phyloP scores from a whole-genome alignment of 92 coral and sea anemone genomes.

The Porites evermanni region DNA sequence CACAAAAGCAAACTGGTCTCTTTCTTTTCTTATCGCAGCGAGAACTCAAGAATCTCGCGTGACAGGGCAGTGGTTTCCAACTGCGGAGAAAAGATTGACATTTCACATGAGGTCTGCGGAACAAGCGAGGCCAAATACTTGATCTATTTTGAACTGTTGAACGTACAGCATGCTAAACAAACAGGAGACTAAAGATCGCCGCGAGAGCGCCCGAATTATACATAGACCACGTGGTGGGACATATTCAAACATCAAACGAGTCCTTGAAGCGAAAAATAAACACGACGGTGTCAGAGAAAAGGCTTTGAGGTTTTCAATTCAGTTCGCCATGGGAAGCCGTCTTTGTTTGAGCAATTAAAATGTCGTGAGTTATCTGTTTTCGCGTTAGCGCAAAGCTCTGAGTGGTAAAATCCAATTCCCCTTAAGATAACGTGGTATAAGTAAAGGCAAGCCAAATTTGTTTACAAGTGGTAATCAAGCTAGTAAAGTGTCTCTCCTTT shows the following conservation, averaged over 20 bases:
- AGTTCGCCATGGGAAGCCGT: conserved; percentile 27
- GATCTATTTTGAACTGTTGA: conserved; percentile 1
- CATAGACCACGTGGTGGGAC: conserved; percentile 59
- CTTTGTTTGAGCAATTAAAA: conserved; percentile 28
- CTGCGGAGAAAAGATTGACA: conserved; percentile 29
- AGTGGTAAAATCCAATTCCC: conserved; percentile 18
- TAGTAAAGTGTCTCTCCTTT: conserved; percentile 36
- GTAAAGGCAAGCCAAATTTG: conserved; percentile 69
- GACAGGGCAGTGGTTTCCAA: conserved; percentile 28
- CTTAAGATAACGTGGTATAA: conserved; percentile 13
- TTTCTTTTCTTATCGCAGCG: conserved; percentile 38
- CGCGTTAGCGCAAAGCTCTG: background rate
- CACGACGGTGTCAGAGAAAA: conserved; percentile 50
- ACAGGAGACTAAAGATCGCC: background rate
- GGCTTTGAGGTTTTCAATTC: conserved; percentile 6
- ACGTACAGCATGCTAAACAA: conserved; percentile 1
- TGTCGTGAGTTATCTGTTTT: conserved; percentile 6
- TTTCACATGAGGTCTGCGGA: conserved; percentile 14
- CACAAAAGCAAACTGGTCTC: conserved; percentile 49
- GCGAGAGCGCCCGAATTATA: conserved; percentile 54
- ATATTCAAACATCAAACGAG: conserved; percentile 63
- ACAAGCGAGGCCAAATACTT: background rate
- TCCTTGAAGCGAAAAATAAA: conserved; percentile 69
- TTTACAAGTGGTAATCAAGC: conserved; percentile 79
- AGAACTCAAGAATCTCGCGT: conserved; percentile 46